These are phyloP conservation scores for Ditula angustiorana DNA, from an alignment of 2,888 invertebrate genomes.

Conservation along the genomic window DNA sequence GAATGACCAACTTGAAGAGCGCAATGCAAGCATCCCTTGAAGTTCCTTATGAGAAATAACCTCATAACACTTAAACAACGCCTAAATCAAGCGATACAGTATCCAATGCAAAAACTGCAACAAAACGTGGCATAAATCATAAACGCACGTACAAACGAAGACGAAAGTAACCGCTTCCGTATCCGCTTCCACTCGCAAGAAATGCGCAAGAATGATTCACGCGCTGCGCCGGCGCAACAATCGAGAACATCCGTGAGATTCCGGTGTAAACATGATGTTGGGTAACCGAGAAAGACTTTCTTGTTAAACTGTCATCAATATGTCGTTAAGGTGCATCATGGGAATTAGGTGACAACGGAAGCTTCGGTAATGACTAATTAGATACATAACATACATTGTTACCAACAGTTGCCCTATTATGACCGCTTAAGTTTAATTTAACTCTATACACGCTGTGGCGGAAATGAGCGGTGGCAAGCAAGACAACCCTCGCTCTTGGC, in stretches of 20 bases:
- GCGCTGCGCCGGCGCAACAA: constrained; percentile 43
- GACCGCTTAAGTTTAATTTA: no score
- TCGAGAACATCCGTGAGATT: constrained; percentile 53
- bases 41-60: background rate
- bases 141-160: constrained; percentile 40
- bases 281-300: constrained; percentile 28
- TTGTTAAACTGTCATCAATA: constrained; percentile 23
- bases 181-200: constrained; percentile 50
- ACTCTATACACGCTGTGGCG: no score
- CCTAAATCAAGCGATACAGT: background rate
- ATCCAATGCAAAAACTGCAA: constrained; percentile 11
- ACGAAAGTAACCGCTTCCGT: constrained; percentile 51
- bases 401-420: no score
- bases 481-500: no score
- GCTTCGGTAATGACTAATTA: background rate
- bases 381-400: background rate
- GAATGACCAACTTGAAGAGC: no score
- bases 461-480: no score
- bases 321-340: constrained; percentile 31
- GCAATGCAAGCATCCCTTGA: no score
- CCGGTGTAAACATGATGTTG: constrained; percentile 27
- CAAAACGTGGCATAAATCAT: constrained; percentile 9
- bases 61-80: background rate
- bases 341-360: background rate
- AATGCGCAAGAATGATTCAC: constrained; percentile 51